A percentile compares a stretch with the other conserved stretches of the same genome.
phyloP scores from a whole-genome alignment of 2,797 vertebrate genomes.

The Channa striata region DNA sequence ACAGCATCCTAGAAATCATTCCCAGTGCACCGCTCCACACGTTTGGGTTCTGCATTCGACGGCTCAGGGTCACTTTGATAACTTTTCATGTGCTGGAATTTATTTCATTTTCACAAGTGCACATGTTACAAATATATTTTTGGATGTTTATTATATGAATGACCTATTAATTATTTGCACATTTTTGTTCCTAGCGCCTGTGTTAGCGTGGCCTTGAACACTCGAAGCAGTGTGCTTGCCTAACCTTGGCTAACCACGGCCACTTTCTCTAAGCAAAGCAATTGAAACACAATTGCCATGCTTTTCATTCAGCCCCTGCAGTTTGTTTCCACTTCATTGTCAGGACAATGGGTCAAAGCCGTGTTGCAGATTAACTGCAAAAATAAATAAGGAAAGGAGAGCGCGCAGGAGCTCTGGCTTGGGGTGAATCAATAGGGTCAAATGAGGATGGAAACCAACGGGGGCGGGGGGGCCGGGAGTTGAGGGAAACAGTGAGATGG shows the following conservation, averaged over 20 bases:
- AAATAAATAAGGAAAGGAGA: constrained; percentile 74
- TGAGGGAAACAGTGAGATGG: constrained; percentile 40
- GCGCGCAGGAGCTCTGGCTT: constrained; percentile 36
- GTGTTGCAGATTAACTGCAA: constrained; percentile 71
- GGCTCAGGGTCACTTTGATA: constrained; percentile 7
- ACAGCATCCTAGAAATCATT: constrained; percentile 24
- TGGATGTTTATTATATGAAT: not conserved
- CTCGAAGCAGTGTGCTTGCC: constrained; percentile 23
- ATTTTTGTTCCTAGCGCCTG: not conserved
- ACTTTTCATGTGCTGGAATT: not conserved
- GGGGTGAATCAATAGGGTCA: constrained; percentile 71
- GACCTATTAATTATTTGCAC: constrained; percentile 6
- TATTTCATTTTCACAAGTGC: constrained; percentile 3
- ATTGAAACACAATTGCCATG: constrained; percentile 68
- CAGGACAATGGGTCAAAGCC: constrained; percentile 71
- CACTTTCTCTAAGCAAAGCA: constrained; percentile 42
- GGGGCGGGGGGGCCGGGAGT: constrained; percentile 23
- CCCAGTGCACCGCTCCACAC: too few relatives aligned
- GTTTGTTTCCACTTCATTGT: constrained; percentile 72
- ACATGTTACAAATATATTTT: not conserved
- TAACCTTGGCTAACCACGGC: constrained; percentile 43
- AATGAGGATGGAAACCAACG: constrained; percentile 52
- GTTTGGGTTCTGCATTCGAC: not conserved
- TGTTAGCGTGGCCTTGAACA: not conserved
- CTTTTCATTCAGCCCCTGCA: constrained; percentile 67